Percentiles rank a stretch among this genome's conserved stretches.
These are phyloP conservation scores for Macaria liturata DNA, from an alignment of 2,888 invertebrate species.

Conservation along the genomic window DNA sequence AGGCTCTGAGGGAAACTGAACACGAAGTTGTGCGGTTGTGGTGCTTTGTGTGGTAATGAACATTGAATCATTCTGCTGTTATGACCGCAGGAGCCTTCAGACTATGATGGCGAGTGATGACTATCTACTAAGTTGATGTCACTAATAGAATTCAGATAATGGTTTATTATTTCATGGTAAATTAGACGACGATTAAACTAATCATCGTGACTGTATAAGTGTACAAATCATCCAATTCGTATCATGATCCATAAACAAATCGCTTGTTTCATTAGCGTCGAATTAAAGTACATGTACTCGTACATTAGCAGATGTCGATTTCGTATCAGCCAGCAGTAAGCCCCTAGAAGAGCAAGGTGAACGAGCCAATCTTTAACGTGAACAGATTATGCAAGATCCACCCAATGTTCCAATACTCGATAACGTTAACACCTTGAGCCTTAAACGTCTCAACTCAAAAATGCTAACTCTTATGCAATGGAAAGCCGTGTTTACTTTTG, in stretches of 20 bases:
- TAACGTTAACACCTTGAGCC: slow-evolving; percentile 27
- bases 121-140: background rate
- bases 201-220: too few relatives aligned
- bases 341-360: slow-evolving; percentile 42
- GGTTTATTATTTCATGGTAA: too few relatives aligned
- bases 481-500: slow-evolving; percentile 37
- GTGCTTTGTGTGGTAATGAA: slow-evolving; percentile 41
- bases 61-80: slow-evolving; percentile 39
- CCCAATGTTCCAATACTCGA: slow-evolving; percentile 26
- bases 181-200: too few relatives aligned
- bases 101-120: slow-evolving; percentile 3
- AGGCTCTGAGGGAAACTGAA: slow-evolving; percentile 31
- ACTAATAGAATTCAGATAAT: too few relatives aligned
- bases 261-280: too few relatives aligned
- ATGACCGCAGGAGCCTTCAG: background rate
- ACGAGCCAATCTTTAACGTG: slow-evolving; percentile 21
- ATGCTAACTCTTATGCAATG: slow-evolving; percentile 31
- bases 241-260: too few relatives aligned
- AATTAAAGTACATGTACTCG: too few relatives aligned
- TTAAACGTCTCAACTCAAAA: slow-evolving; percentile 23
- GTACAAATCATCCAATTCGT: too few relatives aligned
- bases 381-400: slow-evolving; percentile 29
- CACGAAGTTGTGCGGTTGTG: slow-evolving; percentile 12
- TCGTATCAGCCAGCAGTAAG: slow-evolving; percentile 1
- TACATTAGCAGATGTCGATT: too few relatives aligned